Percentiles rank a stretch among this genome's conserved stretches.
These are phyloP conservation scores for Coecobrya sp. DNA, from an alignment of 2,888 invertebrate species.

Conservation along the genomic window DNA sequence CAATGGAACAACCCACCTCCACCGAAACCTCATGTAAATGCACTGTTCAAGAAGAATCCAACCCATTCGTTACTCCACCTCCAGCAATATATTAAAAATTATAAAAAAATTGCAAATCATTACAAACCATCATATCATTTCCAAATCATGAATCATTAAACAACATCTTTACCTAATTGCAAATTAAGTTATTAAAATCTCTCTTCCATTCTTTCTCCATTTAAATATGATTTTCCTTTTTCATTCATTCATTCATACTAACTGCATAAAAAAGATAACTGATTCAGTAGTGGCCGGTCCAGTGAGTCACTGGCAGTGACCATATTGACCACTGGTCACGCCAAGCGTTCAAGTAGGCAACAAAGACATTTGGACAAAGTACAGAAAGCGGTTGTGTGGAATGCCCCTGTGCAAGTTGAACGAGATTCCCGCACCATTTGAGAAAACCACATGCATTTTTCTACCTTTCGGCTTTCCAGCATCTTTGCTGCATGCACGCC, in stretches of 20 bases:
- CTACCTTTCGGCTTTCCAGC: background rate
- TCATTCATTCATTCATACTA: too few relatives aligned
- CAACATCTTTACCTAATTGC: too few relatives aligned
- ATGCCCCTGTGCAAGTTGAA: background rate
- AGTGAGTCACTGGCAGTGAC: too few relatives aligned
- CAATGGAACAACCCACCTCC: conserved; percentile 31
- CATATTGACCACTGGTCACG: too few relatives aligned
- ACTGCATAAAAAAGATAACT: too few relatives aligned
- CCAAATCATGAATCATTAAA: background rate
- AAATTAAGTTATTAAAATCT: too few relatives aligned
- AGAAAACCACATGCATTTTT: conserved; percentile 29
- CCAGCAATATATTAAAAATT: background rate
- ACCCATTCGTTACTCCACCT: background rate
- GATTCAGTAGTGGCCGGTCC: too few relatives aligned
- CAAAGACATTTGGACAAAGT: background rate
- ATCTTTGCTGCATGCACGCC: background rate
- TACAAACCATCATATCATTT: background rate
- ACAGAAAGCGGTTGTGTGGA: background rate
- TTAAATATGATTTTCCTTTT: too few relatives aligned
- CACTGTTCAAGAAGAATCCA: conserved; percentile 56
- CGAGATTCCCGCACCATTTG: background rate
- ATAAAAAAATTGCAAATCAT: background rate
- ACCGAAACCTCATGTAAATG: conserved; percentile 60
- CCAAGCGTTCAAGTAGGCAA: background rate
- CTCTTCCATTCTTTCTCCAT: too few relatives aligned